Conservation (phyloP, 2,113 vertebrate species). For the Caracal caracal region DNA sequence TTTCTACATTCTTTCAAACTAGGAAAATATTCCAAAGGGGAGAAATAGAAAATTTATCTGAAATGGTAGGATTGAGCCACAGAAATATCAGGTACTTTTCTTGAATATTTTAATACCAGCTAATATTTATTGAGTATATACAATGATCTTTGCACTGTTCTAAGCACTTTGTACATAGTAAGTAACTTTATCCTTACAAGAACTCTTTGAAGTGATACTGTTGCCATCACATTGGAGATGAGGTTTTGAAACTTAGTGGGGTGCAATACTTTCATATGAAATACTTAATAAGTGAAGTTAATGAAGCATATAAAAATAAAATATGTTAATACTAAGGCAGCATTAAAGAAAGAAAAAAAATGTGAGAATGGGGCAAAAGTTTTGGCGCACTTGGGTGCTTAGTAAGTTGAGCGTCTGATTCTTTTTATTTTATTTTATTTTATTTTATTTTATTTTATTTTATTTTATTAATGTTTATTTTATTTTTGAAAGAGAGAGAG, state of each 20-base stretch:
- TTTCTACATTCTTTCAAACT: neutral
- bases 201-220: neutral
- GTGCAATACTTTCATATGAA: neutral
- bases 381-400: no score
- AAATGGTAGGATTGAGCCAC: neutral
- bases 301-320: neutral
- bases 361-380: neutral
- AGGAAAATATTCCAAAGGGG: rapidly evolving
- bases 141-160: neutral
- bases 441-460: no score
- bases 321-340: neutral
- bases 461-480: no score
- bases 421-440: no score
- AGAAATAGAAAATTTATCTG: neutral
- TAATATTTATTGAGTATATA: neutral
- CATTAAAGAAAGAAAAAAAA: neutral
- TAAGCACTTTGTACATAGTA: neutral
- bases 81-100: neutral
- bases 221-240: neutral
- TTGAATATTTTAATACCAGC: neutral
- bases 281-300: neutral
- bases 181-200: neutral
- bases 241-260: neutral
- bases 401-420: no score
- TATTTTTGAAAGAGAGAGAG: no score